Evolutionary conservation across 2,797 vertebrate genomes (phyloP), one percentile per base, ranked within the genome.

Genomic region (Tapera naevia): DNA sequence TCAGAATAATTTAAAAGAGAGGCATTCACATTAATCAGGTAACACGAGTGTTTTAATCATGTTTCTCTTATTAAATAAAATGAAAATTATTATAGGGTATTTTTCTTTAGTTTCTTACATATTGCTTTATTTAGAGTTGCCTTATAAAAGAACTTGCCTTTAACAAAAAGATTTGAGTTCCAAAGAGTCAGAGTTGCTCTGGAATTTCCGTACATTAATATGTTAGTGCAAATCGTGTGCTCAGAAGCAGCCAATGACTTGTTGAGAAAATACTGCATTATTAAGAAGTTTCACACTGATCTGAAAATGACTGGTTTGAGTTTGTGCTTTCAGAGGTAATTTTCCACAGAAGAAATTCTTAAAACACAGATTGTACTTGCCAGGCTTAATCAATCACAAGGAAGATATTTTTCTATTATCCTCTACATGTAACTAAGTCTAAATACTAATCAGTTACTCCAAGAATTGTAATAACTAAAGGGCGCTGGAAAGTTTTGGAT

Each of bases 141-240:
- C 10, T 70, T 80, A n/a, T 25, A 13, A 76, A 70, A 84, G 22
- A 76, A 16, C 9, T 3, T 86, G 18, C 13, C 21, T 73, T 39
- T 75, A 69, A 56, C 41, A 19, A 86, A 86, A 86, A 86, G 9
- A n/a, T 2, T 67, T 73, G 11, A 14, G 82, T 82, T 87, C 53
- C 54, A 76, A 87, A 75, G 15, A 74, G 23, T n/a, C 50, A 78
- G n/a, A n/a, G 71, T 95, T 95, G 83, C 83, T 85, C 64, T 91
- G 95, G 94, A 89, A 94, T 97, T 97, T 97, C 81, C 74, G 50
- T 93, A 27, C 78, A 81, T 94, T 94, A 86, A 50, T 80, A 60
- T 56, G 73, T 93, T 95, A 96, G 48, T 82, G 56, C 60, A 96
- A 88, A 96, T 97, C 95, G 88, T 88, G 84, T 94, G 64, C 89